Percentiles rank a stretch among this genome's conserved stretches.
Evolutionary conservation across 2,113 vertebrate genomes (phyloP).

Genomic region (Callopanchax toddi): DNA sequence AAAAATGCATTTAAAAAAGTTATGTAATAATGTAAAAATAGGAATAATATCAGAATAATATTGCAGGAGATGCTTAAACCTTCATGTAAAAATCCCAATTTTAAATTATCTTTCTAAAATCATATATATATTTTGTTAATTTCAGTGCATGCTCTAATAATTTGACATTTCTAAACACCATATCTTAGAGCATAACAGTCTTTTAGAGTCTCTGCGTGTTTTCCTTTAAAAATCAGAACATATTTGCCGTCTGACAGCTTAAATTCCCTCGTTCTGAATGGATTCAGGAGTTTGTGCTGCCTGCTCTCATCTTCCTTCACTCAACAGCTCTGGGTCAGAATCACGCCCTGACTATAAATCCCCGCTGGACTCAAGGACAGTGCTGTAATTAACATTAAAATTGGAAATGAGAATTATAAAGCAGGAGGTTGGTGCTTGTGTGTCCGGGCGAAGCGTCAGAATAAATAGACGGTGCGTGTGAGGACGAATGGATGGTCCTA

Average conservation of each 20-base stretch:
- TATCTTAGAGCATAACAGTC: no score
- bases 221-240: constrained; percentile 7
- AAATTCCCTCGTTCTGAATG: constrained; percentile 11
- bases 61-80: no score
- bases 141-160: no score
- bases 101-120: no score
- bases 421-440: background rate
- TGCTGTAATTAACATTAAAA: constrained; percentile 43
- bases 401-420: background rate
- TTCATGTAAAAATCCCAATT: no score
- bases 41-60: no score
- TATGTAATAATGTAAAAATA: no score
- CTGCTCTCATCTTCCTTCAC: constrained; percentile 1
- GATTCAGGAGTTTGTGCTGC: constrained; percentile 4
- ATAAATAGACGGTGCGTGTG: constrained; percentile 20
- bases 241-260: constrained; percentile 5
- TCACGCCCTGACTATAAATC: constrained; percentile 37
- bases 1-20: no score
- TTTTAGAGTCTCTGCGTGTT: background rate
- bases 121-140: no score
- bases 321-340: constrained; percentile 10
- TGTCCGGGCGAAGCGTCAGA: constrained; percentile 14
- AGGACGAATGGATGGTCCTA: constrained; percentile 42
- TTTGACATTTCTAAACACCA: no score
- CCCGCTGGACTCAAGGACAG: constrained; percentile 26